phyloP scores from a whole-genome alignment of 2,888 invertebrate species.

The Netelia virgata region DNA sequence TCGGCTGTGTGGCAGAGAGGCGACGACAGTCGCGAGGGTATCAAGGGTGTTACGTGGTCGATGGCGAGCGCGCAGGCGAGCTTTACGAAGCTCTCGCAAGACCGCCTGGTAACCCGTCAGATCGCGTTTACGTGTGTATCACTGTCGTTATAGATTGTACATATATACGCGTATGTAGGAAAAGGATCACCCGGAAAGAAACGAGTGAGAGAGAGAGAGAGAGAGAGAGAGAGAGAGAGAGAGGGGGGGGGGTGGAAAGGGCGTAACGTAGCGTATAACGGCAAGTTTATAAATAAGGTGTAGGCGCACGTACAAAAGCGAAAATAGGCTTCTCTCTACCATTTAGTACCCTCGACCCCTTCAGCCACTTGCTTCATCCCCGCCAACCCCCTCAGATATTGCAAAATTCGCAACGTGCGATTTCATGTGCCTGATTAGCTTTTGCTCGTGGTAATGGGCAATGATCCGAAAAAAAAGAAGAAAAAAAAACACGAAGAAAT shows the following conservation, averaged over 20 bases:
- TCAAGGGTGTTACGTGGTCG: constrained; percentile 54
- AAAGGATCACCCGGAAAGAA: constrained; percentile 66
- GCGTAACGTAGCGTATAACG: constrained; percentile 62
- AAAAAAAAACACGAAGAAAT: constrained; percentile 1
- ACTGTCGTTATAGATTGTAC: neutral
- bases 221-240: neutral
- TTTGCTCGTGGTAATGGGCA: constrained; percentile 17
- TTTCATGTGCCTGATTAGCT: constrained; percentile 51
- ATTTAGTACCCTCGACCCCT: constrained; percentile 24
- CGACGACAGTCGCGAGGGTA: constrained; percentile 39
- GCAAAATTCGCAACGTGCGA: neutral
- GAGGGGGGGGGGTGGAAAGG: neutral
- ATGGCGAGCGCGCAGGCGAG: constrained; percentile 61
- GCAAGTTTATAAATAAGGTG: constrained; percentile 67
- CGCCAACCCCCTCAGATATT: constrained; percentile 7
- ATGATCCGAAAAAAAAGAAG: constrained; percentile 9
- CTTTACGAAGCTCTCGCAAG: constrained; percentile 56
- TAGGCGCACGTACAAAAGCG: constrained; percentile 47
- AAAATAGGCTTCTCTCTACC: constrained; percentile 31
- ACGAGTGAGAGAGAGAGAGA: neutral
- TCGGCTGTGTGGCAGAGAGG: constrained; percentile 24
- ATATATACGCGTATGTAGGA: constrained; percentile 4
- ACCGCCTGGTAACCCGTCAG: constrained; percentile 58
- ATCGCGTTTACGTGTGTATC: constrained; percentile 3
- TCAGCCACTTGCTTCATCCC: neutral